Conservation (phyloP, 53 echinoderm and acorn worm genomes). For the Hippasteria phrygiana region DNA sequence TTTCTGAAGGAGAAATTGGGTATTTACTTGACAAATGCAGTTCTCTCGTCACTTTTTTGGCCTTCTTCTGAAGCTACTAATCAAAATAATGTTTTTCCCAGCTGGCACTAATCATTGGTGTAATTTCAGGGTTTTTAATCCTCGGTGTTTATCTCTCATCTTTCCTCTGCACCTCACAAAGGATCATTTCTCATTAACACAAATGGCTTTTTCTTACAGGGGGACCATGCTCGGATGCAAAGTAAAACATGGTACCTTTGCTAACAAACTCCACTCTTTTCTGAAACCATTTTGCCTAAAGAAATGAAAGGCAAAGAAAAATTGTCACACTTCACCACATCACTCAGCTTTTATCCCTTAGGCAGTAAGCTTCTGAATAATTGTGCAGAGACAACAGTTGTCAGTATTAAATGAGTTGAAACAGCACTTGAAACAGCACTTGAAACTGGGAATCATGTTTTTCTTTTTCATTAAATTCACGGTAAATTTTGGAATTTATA, state of each 20-base stretch:
- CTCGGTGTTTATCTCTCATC: neutral
- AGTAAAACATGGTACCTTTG: neutral
- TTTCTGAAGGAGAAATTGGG: too few species aligned
- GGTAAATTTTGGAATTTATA: too few species aligned
- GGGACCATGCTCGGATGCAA: neutral
- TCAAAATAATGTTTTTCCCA: neutral
- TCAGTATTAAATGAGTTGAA: neutral
- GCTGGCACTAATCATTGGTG: neutral
- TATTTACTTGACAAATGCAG: neutral
- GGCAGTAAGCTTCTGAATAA: too few species aligned
- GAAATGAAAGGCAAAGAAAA: too few species aligned
- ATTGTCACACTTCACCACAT: too few species aligned
- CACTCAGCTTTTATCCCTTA: too few species aligned
- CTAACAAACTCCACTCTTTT: neutral
- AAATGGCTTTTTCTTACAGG: neutral
- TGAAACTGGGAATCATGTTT: neutral
- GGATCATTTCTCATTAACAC: neutral
- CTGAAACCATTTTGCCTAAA: neutral
- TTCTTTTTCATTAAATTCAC: neutral
- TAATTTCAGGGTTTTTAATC: neutral
- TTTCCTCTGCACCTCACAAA: neutral
- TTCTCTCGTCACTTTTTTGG: neutral
- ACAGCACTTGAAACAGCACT: neutral
- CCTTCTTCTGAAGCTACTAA: neutral
- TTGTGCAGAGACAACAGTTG: constrained; percentile 29